Conservation (phyloP, 2,888 invertebrate genomes). For the Campoplex capitator region DNA sequence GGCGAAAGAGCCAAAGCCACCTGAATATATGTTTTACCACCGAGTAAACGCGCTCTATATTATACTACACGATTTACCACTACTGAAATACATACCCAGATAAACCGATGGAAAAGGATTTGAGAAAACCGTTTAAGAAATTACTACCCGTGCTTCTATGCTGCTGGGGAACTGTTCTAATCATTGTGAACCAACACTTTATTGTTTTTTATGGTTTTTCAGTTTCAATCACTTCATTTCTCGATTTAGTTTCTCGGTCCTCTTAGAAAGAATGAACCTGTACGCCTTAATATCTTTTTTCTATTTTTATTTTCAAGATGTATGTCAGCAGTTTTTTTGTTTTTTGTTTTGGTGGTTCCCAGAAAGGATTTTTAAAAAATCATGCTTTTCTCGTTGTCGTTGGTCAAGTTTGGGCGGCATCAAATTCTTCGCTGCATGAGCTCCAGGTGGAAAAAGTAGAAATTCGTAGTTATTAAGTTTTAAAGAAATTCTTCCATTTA, state of each 20-base stretch:
- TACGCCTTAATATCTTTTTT: neutral
- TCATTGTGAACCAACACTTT: neutral
- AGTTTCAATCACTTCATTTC: no score
- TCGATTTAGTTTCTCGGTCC: no score
- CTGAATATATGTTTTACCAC: slow-evolving; percentile 78
- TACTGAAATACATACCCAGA: slow-evolving; percentile 15
- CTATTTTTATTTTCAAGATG: neutral
- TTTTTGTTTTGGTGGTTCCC: neutral
- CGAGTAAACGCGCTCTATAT: slow-evolving; percentile 59
- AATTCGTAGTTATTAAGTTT: no score
- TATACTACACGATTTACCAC: slow-evolving; percentile 6
- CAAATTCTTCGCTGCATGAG: no score
- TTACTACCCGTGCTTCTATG: neutral
- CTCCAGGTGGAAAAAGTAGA: no score
- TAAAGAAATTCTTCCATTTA: no score
- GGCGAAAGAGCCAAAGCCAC: slow-evolving; percentile 76
- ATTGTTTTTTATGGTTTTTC: neutral
- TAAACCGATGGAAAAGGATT: neutral
- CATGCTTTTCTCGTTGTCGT: no score
- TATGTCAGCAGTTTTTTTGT: neutral
- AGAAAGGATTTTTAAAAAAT: no score
- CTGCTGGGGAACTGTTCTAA: neutral
- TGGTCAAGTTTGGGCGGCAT: no score
- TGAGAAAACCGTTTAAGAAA: neutral
- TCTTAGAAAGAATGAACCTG: neutral